Evolutionary conservation across 2,888 invertebrate genomes (phyloP), one percentile per base, ranked within the genome.

Genomic region (Stegophylla sp.): DNA sequence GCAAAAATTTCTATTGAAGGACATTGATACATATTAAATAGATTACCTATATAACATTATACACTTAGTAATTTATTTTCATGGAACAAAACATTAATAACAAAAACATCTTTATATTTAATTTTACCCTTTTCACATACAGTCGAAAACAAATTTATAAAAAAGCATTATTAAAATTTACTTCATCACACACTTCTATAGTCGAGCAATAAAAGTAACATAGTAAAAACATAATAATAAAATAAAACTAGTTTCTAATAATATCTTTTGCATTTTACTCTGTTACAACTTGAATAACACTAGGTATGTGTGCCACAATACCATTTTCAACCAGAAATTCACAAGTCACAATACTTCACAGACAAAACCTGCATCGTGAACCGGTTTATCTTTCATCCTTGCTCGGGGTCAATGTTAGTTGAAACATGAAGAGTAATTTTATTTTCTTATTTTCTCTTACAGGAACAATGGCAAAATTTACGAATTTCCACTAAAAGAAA

Each of bases 371-470:
- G 79, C 79, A 79, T 61, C 12, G 41, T 48, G 69, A 79, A 79
- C 79, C 79, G 79, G 79, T 79, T 79, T 75, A 71, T 77, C 77
- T 69, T 79, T 63, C 71, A 61, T 71, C 71, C 26, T 61, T 41
- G 61, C 61, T 41, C 43, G 79, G 71, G 79, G 79, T 79, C 79
- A 79, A 71, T 79, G 79, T 79, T 79, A 79, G 61, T 34, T n/a
- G 13, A 51, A 79, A 71, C 61, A 71, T 13, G 48, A 59, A 63
- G 61, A 71, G 51, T 71, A 71, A 69, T 71, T n/a, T n/a, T n/a
- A n/a, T n/a, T n/a, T n/a, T n/a, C n/a, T n/a, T n/a, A n/a, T n/a
- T 79, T 77, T 77, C 5, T 77, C 28, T 67, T 56, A 56, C 20
- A 45, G 26, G 34, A 56, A 69, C 79, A 59, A 69, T 69, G 23